These are phyloP conservation scores for Bufotes viridis DNA, from an alignment of 2,797 vertebrate species.

Conservation along the genomic window DNA sequence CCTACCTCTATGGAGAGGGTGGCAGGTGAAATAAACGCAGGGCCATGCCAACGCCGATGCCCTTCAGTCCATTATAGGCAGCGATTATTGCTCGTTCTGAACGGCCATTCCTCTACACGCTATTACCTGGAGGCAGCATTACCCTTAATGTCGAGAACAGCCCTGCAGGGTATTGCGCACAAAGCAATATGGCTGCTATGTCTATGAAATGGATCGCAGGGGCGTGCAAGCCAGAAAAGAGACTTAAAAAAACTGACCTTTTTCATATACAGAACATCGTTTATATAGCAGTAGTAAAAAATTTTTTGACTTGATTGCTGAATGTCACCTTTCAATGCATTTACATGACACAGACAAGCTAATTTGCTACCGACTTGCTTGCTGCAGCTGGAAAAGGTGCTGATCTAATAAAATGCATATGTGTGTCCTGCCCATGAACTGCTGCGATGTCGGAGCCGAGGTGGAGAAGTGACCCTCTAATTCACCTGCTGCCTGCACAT, in stretches of 20 bases:
- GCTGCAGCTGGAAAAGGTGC: slow-evolving; percentile 49
- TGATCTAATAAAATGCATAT: slow-evolving; percentile 57
- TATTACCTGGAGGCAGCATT: slow-evolving; percentile 48
- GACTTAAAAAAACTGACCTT: not conserved
- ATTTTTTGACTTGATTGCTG: not conserved
- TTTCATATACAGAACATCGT: not conserved
- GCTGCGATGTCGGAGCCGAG: slow-evolving; percentile 25
- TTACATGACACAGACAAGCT: slow-evolving; percentile 54
- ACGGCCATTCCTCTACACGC: slow-evolving; percentile 40
- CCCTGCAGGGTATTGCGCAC: slow-evolving; percentile 43
- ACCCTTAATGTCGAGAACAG: slow-evolving; percentile 47
- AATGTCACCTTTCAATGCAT: slow-evolving; percentile 57
- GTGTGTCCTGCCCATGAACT: slow-evolving; percentile 58
- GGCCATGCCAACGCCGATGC: not conserved
- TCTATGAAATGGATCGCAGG: slow-evolving; percentile 26
- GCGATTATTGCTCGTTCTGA: slow-evolving; percentile 46
- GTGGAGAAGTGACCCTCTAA: slow-evolving; percentile 36
- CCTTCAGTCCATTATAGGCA: slow-evolving; percentile 44
- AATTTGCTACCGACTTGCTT: slow-evolving; percentile 57
- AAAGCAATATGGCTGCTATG: slow-evolving; percentile 40
- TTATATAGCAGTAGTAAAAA: no score
- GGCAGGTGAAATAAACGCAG: slow-evolving; percentile 40
- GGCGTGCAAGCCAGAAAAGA: slow-evolving; percentile 12
- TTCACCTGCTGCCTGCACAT: slow-evolving; percentile 43
- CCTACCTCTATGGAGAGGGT: slow-evolving; percentile 5